Base-by-base conservation (phyloP, 2,113 vertebrate genomes). In the Hiodon tergisus region DNA sequence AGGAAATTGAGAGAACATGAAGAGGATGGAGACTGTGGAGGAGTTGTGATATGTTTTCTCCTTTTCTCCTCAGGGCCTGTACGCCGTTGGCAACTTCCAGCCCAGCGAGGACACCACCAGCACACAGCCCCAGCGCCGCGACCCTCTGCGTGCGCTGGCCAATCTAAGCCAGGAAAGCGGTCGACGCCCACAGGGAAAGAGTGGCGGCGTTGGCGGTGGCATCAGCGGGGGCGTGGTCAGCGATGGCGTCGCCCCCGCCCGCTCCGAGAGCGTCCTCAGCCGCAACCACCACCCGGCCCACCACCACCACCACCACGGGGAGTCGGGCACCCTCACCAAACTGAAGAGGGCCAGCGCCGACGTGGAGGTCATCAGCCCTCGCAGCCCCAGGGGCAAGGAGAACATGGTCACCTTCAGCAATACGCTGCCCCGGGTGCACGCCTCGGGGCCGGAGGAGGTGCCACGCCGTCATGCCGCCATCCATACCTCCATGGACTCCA, bases 321-420 rank as follows among this genome's bases (percentile, higher is more conserved):
- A 97, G 71, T 75, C 90, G 2, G 90, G 91, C 47, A 94, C 94
- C 4, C 73, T 96, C 79, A 91, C 90, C 14, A 94, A 93, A 76
- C 84, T 98, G 78, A 98, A 98, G 87, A 88, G 96, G 81, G 92
- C 94, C 51, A 98, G 95, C 4, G 94, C 95, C 9, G 96, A 99
- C 5, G 94, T 99, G 62, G 96, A 99, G 83, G 93, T 97, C 76
- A 95, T 99, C 81, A 91, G 89, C 50, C 93, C 95, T 0, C 88
- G 94, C 77, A 98, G 95, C 84, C 95, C 97, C 0, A 92, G 96
- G 89, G 95, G 93, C 46, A 95, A 95, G 75, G 97, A 99, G 83
- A 98, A 95, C 75, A 96, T 98, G 95, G 94, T 97, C 51, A 98
- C 93, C 46, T 99, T 99, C 87, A 99, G 97, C 88, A 98, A 97